Percentiles rank a stretch among this genome's conserved stretches.
phyloP scores from a whole-genome alignment of 1,140 invertebrate species.

The Euwallacea fornicatus region DNA sequence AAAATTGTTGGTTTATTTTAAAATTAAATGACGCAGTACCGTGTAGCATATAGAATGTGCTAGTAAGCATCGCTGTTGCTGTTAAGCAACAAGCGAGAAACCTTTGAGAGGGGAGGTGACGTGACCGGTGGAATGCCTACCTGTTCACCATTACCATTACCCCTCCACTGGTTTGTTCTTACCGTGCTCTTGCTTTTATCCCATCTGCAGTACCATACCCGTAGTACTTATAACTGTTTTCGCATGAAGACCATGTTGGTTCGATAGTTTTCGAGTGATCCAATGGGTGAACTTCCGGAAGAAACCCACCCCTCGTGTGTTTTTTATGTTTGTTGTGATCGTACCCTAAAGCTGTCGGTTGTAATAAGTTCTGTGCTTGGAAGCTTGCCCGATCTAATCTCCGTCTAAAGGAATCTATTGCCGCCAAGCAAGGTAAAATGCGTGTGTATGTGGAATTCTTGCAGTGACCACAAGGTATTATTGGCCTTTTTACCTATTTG shows the following conservation, averaged over 20 bases:
- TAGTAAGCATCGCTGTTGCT: conserved; percentile 14
- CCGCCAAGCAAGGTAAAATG: conserved; percentile 13
- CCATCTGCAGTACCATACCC: conserved; percentile 26
- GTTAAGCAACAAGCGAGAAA: conserved; percentile 33
- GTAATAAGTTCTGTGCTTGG: conserved; percentile 4
- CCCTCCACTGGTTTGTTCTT: conserved; percentile 31
- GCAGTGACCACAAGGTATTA: neutral
- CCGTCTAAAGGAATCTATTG: conserved; percentile 9
- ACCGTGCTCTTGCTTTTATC: conserved; percentile 34
- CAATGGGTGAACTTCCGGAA: conserved; percentile 9
- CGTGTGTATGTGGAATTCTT: conserved; percentile 12
- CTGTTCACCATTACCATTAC: conserved; percentile 29
- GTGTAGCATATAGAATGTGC: conserved; percentile 19
- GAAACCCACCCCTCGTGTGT: conserved; percentile 7
- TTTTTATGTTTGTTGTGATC: conserved; percentile 20
- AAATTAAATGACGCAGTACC: conserved; percentile 2
- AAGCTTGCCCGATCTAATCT: conserved; percentile 5
- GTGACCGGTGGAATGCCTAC: conserved; percentile 32
- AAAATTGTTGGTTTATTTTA: too few species aligned
- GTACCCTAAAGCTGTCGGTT: conserved; percentile 9
- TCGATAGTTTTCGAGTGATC: neutral
- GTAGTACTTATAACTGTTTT: conserved; percentile 33
- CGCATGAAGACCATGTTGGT: conserved; percentile 2
- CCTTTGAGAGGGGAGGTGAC: conserved; percentile 16
- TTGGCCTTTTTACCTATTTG: conserved; percentile 4